Conservation (phyloP, 2,797 vertebrate species). For the Tokudaia muenninki region DNA sequence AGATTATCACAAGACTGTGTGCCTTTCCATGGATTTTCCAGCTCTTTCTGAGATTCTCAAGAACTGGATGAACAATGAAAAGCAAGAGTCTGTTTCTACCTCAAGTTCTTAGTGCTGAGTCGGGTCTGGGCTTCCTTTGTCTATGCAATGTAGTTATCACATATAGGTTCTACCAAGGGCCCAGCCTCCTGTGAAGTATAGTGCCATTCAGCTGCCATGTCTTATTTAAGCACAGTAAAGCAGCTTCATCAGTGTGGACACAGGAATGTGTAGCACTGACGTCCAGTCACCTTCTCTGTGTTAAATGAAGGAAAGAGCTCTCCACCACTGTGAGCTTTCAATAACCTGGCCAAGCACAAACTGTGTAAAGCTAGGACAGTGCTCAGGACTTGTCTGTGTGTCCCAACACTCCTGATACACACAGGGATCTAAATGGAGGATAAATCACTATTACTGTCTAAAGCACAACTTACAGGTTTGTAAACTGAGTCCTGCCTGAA, state of each 20-base stretch:
- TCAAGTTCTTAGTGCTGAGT: rapidly evolving
- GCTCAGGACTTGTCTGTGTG: neutral
- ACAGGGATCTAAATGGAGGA: neutral
- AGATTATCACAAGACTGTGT: neutral
- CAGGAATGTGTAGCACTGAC: neutral
- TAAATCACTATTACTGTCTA: neutral
- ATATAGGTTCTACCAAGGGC: rapidly evolving
- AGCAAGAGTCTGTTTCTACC: rapidly evolving
- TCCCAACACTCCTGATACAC: rapidly evolving
- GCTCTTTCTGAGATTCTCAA: neutral
- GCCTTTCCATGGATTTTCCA: neutral
- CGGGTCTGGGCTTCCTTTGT: rapidly evolving
- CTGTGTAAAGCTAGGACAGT: rapidly evolving
- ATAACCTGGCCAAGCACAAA: rapidly evolving
- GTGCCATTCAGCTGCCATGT: rapidly evolving
- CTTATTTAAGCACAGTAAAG: neutral
- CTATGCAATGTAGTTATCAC: rapidly evolving
- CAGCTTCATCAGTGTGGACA: neutral
- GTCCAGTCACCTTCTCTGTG: neutral
- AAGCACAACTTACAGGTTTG: rapidly evolving
- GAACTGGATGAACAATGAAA: rapidly evolving
- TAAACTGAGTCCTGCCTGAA: neutral
- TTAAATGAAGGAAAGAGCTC: rapidly evolving
- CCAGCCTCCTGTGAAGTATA: rapidly evolving
- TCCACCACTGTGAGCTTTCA: rapidly evolving